A percentile compares a stretch with the other conserved stretches of the same genome.
Evolutionary conservation across 2,888 invertebrate species (phyloP).

Genomic region (Anoncus sp.): DNA sequence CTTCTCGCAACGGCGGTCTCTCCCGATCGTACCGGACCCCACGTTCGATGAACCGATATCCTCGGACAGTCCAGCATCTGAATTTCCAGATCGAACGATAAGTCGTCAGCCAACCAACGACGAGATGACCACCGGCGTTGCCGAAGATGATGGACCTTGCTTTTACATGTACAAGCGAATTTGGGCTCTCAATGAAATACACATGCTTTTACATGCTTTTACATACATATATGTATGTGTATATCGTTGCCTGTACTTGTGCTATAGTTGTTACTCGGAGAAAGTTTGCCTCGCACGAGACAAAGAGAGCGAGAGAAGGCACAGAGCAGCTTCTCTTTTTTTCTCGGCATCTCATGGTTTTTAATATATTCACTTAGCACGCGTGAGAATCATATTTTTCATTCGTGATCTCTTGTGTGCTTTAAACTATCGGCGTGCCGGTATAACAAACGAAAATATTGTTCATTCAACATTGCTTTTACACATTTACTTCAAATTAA

Average conservation of each 20-base stretch:
- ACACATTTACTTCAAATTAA: no score
- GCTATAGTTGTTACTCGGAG: constrained; percentile 35
- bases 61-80: neutral
- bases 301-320: neutral
- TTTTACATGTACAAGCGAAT: constrained; percentile 21
- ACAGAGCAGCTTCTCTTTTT: constrained; percentile 25
- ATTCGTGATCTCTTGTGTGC: neutral
- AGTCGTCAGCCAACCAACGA: constrained; percentile 50
- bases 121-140: constrained; percentile 55
- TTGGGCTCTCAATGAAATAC: constrained; percentile 39
- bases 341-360: constrained; percentile 28
- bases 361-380: constrained; percentile 40
- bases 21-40: neutral
- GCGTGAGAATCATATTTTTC: constrained; percentile 29
- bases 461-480: no score
- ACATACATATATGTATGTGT: neutral
- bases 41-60: constrained; percentile 44
- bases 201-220: neutral
- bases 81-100: constrained; percentile 41
- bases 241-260: constrained; percentile 17
- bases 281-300: constrained; percentile 47
- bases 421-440: no score
- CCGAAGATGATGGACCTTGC: constrained; percentile 33
- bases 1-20: no score
- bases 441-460: no score